Evolutionary conservation across 2,888 invertebrate genomes (phyloP).

Genomic region (Adela reaumurella): DNA sequence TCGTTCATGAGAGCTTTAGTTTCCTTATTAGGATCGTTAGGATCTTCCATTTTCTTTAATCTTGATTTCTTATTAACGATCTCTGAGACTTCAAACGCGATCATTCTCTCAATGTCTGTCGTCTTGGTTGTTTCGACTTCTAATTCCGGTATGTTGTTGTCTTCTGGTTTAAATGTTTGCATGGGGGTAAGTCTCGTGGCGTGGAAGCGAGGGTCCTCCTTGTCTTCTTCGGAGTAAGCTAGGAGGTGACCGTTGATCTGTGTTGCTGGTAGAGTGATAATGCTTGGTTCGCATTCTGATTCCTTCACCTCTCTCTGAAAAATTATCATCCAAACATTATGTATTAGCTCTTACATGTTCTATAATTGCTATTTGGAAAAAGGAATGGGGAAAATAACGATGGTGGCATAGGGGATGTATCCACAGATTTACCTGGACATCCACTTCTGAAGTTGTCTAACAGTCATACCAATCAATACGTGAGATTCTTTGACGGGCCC

Average conservation of each 20-base stretch:
- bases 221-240: constrained; percentile 16
- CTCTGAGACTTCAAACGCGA: constrained; percentile 32
- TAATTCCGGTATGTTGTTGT: constrained; percentile 23
- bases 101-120: constrained; percentile 26
- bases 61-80: constrained; percentile 28
- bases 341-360: too few relatives aligned
- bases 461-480: too few relatives aligned
- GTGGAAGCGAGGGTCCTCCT: constrained; percentile 19
- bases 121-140: constrained; percentile 16
- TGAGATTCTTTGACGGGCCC: too few relatives aligned
- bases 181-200: constrained; percentile 39
- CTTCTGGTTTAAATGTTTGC: constrained; percentile 33
- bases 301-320: constrained; percentile 39
- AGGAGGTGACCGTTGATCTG: constrained; percentile 25
- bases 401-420: too few relatives aligned
- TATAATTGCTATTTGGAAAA: too few relatives aligned
- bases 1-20: not conserved
- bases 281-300: constrained; percentile 27
- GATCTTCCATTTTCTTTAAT: constrained; percentile 13
- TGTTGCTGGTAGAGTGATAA: constrained; percentile 20
- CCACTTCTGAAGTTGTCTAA: too few relatives aligned
- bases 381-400: too few relatives aligned
- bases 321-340: too few relatives aligned
- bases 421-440: too few relatives aligned
- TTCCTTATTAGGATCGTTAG: not conserved